Conservation (phyloP, 2,888 invertebrate genomes). For the Invenusta paracnida region DNA sequence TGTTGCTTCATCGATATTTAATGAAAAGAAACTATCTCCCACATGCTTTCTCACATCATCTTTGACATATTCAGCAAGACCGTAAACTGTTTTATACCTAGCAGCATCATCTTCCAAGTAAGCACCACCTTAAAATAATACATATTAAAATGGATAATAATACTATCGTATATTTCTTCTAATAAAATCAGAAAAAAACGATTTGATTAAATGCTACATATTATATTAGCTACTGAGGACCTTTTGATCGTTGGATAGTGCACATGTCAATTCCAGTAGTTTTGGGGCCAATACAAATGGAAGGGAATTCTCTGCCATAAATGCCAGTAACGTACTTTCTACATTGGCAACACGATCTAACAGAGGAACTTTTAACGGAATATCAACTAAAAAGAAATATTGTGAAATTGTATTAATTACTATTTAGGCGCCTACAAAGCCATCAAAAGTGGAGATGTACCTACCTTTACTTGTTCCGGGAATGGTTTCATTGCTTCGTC, state of each 20-base stretch:
- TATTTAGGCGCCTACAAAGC: no score
- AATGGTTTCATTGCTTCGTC: neutral
- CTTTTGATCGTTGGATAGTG: neutral
- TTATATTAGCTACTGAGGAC: constrained; percentile 12
- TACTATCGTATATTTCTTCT: neutral
- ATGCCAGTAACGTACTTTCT: neutral
- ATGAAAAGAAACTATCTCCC: constrained; percentile 6
- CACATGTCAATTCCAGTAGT: neutral
- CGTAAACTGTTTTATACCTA: constrained; percentile 5
- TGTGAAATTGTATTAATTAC: no score
- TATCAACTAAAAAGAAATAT: neutral
- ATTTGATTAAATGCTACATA: no score
- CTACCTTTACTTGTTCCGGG: constrained; percentile 25
- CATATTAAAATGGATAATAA: neutral
- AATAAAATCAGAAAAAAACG: no score
- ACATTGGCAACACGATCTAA: constrained; percentile 27
- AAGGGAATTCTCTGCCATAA: constrained; percentile 24
- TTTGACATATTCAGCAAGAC: constrained; percentile 3
- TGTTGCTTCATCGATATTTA: constrained; percentile 17
- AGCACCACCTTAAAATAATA: neutral
- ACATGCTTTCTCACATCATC: constrained; percentile 11
- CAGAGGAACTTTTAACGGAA: neutral
- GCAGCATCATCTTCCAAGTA: constrained; percentile 22
- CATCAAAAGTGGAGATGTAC: no score
- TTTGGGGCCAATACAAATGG: constrained; percentile 3